A percentile compares a stretch with the other conserved stretches of the same genome.
These are phyloP conservation scores for Turdus rufiventris DNA, from an alignment of 2,113 vertebrate species.

Conservation along the genomic window DNA sequence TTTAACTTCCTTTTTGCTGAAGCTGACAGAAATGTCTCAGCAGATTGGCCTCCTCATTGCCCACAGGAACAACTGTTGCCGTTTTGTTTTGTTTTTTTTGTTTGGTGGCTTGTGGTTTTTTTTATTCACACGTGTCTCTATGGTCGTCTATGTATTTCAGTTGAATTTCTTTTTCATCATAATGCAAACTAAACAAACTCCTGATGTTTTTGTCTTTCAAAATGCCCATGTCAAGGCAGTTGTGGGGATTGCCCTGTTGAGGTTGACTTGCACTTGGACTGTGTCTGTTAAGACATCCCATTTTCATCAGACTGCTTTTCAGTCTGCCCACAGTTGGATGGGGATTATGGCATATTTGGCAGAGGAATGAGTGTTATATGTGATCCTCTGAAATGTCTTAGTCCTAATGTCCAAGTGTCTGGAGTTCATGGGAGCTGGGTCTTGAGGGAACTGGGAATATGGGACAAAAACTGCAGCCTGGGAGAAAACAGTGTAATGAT, in stretches of 20 bases:
- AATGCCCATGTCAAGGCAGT: neutral
- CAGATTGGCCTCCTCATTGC: neutral
- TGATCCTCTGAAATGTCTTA: neutral
- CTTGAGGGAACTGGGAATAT: neutral
- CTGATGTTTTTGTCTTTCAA: neutral
- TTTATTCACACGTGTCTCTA: accelerated
- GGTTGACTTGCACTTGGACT: neutral
- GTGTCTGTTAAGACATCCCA: neutral
- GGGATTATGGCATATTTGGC: neutral
- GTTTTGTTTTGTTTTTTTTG: neutral
- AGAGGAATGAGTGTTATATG: neutral
- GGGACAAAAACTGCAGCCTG: neutral
- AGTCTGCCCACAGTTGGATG: neutral
- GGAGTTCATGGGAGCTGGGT: neutral
- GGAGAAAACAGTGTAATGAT: neutral
- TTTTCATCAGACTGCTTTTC: neutral
- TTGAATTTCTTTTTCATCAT: neutral
- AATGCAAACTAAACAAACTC: neutral
- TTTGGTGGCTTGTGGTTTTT: neutral
- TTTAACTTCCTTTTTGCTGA: neutral
- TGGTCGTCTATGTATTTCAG: neutral
- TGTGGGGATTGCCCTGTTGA: neutral
- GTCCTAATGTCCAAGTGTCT: accelerated
- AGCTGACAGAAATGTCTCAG: neutral
- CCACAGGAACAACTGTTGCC: neutral